phyloP scores from a whole-genome alignment of 2,113 vertebrate genomes.

The Bujurquina vittata region DNA sequence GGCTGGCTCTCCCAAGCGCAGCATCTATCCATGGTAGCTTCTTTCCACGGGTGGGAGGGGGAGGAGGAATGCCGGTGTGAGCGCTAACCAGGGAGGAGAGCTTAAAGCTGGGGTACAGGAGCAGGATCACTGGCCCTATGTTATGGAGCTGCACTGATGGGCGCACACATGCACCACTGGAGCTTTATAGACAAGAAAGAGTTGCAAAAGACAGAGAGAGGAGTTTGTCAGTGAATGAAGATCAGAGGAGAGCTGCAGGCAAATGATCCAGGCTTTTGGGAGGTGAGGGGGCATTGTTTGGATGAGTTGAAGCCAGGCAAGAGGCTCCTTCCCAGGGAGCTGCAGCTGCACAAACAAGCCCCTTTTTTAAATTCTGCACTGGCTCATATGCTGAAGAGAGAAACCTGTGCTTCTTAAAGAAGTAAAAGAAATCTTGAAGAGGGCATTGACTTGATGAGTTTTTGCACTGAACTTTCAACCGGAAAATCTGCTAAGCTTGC shows the following conservation, averaged over 20 bases:
- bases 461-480: not conserved
- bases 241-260: conserved; percentile 36
- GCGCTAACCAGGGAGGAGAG: conserved; percentile 60
- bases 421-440: conserved; percentile 9
- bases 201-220: conserved; percentile 41
- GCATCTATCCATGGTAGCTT: conserved; percentile 89
- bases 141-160: conserved; percentile 72
- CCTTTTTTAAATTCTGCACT: not conserved
- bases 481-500: conserved; percentile 17
- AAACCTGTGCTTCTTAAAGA: not conserved
- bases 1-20: conserved; percentile 89
- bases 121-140: conserved; percentile 65
- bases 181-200: conserved; percentile 43
- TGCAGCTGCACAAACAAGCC: conserved; percentile 52
- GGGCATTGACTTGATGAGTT: not conserved
- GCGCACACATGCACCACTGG: conserved; percentile 13
- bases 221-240: conserved; percentile 51
- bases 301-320: conserved; percentile 34
- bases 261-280: conserved; percentile 25
- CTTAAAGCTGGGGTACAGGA: conserved; percentile 50
- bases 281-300: conserved; percentile 44
- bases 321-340: conserved; percentile 41
- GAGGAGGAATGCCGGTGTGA: conserved; percentile 78
- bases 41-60: conserved; percentile 82
- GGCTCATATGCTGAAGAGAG: conserved; percentile 16